Base-by-base conservation (phyloP, 2,888 invertebrate species). In the Drosophila anceps region DNA sequence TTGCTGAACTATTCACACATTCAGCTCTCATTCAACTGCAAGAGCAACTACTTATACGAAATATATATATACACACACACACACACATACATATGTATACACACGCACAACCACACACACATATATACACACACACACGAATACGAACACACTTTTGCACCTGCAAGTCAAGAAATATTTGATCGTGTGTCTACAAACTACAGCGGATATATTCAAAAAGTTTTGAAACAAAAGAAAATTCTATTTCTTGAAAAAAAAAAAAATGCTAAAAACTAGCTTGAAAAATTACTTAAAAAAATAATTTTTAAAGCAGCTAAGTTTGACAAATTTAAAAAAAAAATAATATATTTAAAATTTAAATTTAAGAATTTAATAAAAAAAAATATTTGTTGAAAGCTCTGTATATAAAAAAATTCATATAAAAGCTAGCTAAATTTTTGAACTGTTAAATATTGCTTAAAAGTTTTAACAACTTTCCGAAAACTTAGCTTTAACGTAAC, bases 401-500 rank as follows among this genome's bases (percentile, higher is more conserved):
- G 9, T n/a, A 10, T 15, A 35, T 44, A 27, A 10, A 9, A 18
- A 44, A 12, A 35, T 1, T 15, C 18, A 20, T 15, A 24, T 13
- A n/a, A 67, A 67, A 35, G 27, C 39, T 67, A 15, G 20, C n/a
- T 41, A 13, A 33, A 67, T 20, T 67, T n/a, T 18, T 13, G 27
- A 66, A 31, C 18, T 24, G 9, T 44, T 29, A 37, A 67, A 50
- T 37, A 57, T 55, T 29, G 68, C 68, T 20, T 41, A 48, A 59
- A 55, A 59, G 31, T 59, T 35, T 43, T 53, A 29, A 31, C 8
- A 37, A 48, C 37, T 69, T 69, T 35, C 55, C 53, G 29, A 29
- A 41, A 20, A 20, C 24, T 41, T 65, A 64, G 48, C 59, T 54
- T 69, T 73, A 77, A 79, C 75, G 76, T 79, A 79, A 76, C 60